Base-by-base conservation (phyloP, 2,888 invertebrate species). In the Stegana nigrithorax region DNA sequence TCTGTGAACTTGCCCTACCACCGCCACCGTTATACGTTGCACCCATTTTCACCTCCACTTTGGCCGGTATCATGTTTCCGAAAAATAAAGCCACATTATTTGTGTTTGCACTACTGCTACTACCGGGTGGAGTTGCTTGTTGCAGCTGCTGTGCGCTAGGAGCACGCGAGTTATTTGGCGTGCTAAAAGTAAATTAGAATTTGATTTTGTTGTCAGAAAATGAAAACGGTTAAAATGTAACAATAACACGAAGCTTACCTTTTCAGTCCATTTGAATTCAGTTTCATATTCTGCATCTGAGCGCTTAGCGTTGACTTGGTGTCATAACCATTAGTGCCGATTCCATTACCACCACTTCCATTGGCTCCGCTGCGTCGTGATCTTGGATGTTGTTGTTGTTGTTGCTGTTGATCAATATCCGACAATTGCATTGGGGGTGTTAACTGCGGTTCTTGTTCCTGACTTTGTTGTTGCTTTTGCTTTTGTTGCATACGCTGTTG, bases 61-160 rank as follows among this genome's bases (percentile, higher is more conserved):
- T 83, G 17, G 82, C 68, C 51, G 89, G 78, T 87, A 83, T 83
- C 77, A 83, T 73, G 62, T 82, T 82, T 44, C 80, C 84, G 80
- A 83, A 82, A 60, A 80, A 83, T 60, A 81, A 84, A 65, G 81
- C 81, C 60, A 81, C 83, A 68, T 76, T 83, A 59, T 71, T 73
- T 8, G 75, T 27, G 73, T 71, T 55, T 66, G 68, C 56, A 61
- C 56, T 63, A 65, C 51, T 67, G 59, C 53, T 68, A 60, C 65
- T 69, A 65, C 7, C 67, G 62, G 66, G 73, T 71, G 73, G 56
- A n/a, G 80, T 69, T 5, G 12, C 7, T 14, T 26, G 8, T 21
- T 17, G 32, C n/a, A 55, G 26, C 32, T 50, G 26, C n/a, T 45
- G 61, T 44, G 65, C 72, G 66, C 67, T 72, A 50, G 72, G 67